Percentiles rank a stretch among this genome's conserved stretches.
phyloP scores from a whole-genome alignment of 1,140 invertebrate species.

The Orius insidiosus region DNA sequence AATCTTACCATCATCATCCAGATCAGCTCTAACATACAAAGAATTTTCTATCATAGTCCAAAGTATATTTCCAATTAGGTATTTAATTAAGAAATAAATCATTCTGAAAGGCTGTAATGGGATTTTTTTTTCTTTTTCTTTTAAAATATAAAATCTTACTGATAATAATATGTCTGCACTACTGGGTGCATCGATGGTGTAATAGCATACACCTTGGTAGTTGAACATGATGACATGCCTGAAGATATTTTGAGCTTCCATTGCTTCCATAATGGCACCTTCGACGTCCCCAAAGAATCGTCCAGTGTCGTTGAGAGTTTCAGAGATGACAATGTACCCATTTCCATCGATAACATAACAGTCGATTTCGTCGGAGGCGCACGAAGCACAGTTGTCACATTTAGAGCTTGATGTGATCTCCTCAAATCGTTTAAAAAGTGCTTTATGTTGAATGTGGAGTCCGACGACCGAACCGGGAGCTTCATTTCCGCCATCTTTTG shows the following conservation, averaged over 20 bases:
- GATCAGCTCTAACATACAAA: neutral
- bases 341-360: conserved; percentile 80
- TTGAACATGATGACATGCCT: conserved; percentile 63
- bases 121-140: too few species aligned
- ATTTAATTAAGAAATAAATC: neutral
- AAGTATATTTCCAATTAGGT: neutral
- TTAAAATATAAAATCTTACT: too few species aligned
- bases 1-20: conserved; percentile 1
- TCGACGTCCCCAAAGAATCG: conserved; percentile 73
- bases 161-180: conserved; percentile 16
- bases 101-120: too few species aligned
- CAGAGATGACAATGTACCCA: conserved; percentile 69
- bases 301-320: conserved; percentile 48
- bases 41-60: conserved; percentile 4
- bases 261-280: conserved; percentile 56
- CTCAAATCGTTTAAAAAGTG: conserved; percentile 46
- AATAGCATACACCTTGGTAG: conserved; percentile 62
- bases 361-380: conserved; percentile 38
- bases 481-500: conserved; percentile 51
- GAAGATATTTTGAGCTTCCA: conserved; percentile 56
- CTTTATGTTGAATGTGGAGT: conserved; percentile 54
- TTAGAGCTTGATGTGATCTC: conserved; percentile 39
- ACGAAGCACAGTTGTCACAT: conserved; percentile 23
- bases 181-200: conserved; percentile 23
- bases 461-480: conserved; percentile 78